These are phyloP conservation scores for Torymus tubicola DNA, from an alignment of 2,888 invertebrate genomes.

Conservation along the genomic window DNA sequence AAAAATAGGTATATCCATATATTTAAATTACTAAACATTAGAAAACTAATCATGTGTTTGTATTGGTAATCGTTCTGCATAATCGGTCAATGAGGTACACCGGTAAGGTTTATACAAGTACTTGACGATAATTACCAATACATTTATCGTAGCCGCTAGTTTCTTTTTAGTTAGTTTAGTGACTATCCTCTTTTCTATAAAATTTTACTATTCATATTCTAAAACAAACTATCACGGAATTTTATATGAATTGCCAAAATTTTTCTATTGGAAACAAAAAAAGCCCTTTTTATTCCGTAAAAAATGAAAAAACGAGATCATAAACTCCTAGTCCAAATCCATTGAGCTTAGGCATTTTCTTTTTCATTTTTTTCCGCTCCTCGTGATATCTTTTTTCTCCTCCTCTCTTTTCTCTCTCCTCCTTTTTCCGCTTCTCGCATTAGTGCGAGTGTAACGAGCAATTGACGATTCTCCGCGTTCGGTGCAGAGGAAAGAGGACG, in stretches of 20 bases:
- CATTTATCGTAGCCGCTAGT: no score
- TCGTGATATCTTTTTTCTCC: background rate
- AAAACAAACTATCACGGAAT: background rate
- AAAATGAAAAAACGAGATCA: slow-evolving; percentile 16
- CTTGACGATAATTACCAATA: no score
- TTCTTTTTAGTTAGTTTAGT: no score
- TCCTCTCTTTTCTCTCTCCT: background rate
- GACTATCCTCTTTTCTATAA: no score
- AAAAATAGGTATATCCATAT: no score
- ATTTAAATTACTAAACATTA: no score
- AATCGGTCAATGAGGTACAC: no score
- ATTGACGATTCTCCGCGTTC: slow-evolving; percentile 50
- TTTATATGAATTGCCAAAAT: background rate
- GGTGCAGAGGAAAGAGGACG: slow-evolving; percentile 1
- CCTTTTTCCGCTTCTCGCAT: slow-evolving; percentile 12
- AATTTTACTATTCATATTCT: no score
- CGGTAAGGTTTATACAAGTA: no score
- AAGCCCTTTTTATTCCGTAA: background rate
- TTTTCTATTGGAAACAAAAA: background rate
- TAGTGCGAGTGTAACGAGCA: slow-evolving; percentile 43
- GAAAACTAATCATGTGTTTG: no score
- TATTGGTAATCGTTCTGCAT: no score
- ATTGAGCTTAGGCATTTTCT: background rate
- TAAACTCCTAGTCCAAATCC: slow-evolving; percentile 31
- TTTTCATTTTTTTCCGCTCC: slow-evolving; percentile 8